These are phyloP conservation scores for Mystacornis crossleyi DNA, from an alignment of 2,113 vertebrate genomes.

Conservation along the genomic window DNA sequence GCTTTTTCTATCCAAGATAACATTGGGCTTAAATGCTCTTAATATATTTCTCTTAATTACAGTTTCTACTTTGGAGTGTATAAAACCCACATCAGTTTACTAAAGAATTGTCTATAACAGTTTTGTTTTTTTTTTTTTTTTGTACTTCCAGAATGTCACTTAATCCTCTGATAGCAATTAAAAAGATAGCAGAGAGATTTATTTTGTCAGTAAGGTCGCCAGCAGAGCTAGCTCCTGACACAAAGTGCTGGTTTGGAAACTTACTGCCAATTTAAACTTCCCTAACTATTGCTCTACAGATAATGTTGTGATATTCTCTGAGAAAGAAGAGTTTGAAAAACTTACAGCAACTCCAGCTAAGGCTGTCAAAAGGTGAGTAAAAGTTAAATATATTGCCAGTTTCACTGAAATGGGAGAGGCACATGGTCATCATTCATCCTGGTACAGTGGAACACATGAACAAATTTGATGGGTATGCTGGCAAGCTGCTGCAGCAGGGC, in stretches of 20 bases:
- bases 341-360: constrained; percentile 88
- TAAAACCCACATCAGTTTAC: background rate
- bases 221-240: background rate
- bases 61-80: background rate
- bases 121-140: no score
- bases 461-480: background rate
- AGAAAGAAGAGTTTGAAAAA: constrained; percentile 97
- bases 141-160: background rate
- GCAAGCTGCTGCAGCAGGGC: background rate
- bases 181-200: background rate
- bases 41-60: background rate
- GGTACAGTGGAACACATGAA: background rate
- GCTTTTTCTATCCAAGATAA: background rate
- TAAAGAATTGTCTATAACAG: background rate
- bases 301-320: constrained; percentile 91
- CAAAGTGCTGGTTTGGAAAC: background rate
- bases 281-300: constrained; percentile 72
- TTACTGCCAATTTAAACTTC: background rate
- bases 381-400: background rate
- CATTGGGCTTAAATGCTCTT: background rate
- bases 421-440: background rate
- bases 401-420: background rate
- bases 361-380: constrained; percentile 88
- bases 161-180: background rate
- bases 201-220: background rate